phyloP scores from a whole-genome alignment of 2,113 vertebrate species.

The Oreochromis aureus region DNA sequence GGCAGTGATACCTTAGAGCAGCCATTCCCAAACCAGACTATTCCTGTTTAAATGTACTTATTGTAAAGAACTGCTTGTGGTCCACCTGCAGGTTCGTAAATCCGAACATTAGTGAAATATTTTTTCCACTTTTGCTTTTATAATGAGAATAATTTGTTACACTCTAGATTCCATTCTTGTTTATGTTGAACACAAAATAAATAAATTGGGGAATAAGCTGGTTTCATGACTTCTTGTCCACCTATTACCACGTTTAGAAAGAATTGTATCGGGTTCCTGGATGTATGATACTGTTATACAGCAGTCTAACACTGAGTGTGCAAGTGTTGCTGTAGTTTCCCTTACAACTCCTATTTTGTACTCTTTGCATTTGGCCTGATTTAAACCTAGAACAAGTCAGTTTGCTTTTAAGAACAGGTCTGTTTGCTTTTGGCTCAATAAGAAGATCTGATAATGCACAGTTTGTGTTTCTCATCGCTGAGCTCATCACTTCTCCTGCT shows the following conservation, averaged over 20 bases:
- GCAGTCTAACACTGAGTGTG: neutral
- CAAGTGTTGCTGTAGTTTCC: neutral
- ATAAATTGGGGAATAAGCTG: neutral
- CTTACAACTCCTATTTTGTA: neutral
- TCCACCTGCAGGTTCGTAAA: neutral
- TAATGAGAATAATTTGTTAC: neutral
- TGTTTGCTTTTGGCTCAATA: constrained; percentile 36
- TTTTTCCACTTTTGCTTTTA: neutral
- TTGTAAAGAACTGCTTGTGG: neutral
- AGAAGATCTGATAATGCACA: constrained; percentile 53
- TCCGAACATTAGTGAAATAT: neutral
- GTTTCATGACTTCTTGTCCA: neutral
- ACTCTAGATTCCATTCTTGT: neutral
- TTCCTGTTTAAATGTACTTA: neutral
- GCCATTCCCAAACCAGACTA: neutral
- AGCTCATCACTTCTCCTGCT: constrained; percentile 57
- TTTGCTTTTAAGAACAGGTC: neutral
- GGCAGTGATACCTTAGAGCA: neutral
- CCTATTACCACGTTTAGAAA: neutral
- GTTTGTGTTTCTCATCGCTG: constrained; percentile 57
- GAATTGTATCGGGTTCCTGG: neutral
- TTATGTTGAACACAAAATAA: neutral
- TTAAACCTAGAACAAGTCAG: neutral
- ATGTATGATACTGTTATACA: neutral
- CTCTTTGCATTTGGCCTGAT: neutral